Evolutionary conservation across 2,113 vertebrate genomes (phyloP), one percentile per base, ranked within the genome.

Genomic region (Odontophorus gujanensis): DNA sequence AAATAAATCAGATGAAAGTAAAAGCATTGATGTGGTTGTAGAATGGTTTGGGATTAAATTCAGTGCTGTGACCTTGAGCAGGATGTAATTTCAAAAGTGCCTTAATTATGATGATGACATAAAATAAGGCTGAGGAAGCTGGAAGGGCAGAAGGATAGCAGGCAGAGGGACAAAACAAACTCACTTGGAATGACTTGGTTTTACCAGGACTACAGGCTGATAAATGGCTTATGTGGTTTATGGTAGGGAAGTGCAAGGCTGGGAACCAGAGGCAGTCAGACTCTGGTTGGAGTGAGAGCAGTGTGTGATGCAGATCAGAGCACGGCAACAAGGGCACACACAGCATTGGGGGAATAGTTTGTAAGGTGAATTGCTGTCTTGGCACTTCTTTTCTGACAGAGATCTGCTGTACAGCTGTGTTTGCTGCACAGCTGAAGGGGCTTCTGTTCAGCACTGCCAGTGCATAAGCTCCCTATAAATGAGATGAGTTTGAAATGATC

Each of bases 1-100:
- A 82, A 93, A 96, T 88, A 93, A 88, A 95, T 96, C 77, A 86
- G 73, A 30, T 65, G 68, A 55, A 69, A 95, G 72, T 88, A 94
- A 94, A 89, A 82, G 84, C 69, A 11, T 4, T 80, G 63, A 38
- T 17, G 25, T 55, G 11, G 65, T 50, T 53, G 36, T 75, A 30
- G 9, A 43, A 19, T 36, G 40, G 22, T 15, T 11, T 2, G 36
- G 63, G 34, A 51, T 73, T 81, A 77, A 71, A 93, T 90, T 90
- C 53, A 91, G 71, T 45, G 74, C 65, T 6, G 38, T 45, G 85
- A 87, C 90, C 30, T 38, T 65, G 45, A 87, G 76, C 5, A 11
- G 83, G 74, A 87, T 45, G 48, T 81, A 73, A 90, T 95, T 96
- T 95, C 85, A 45, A 11, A 36, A 86, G 17, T 83, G 82, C 95